These are phyloP conservation scores for Tinamus major DNA, from an alignment of 2,797 vertebrate genomes.

Conservation along the genomic window DNA sequence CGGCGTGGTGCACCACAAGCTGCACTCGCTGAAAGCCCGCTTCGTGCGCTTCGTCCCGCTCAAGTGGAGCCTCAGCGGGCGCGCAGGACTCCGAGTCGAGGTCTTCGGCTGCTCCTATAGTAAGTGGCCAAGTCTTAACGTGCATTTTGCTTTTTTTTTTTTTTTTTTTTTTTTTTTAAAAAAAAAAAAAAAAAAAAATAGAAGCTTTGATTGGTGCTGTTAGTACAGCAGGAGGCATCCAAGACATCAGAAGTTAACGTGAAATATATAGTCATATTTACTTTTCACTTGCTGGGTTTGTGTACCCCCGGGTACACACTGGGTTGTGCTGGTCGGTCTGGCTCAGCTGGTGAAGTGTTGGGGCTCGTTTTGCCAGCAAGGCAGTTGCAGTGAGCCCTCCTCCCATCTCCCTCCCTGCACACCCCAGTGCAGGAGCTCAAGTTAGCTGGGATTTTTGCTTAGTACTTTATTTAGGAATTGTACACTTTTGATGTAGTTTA, in stretches of 20 bases:
- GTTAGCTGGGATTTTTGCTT: not conserved
- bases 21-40: slow-evolving; percentile 88
- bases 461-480: not conserved
- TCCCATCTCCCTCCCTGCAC: not conserved
- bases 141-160: not conserved
- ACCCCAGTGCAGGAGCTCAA: not conserved
- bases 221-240: not conserved
- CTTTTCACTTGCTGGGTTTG: not conserved
- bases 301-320: not conserved
- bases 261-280: not conserved
- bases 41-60: slow-evolving; percentile 93
- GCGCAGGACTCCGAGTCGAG: slow-evolving; percentile 90
- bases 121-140: slow-evolving; percentile 80
- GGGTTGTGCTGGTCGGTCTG: not conserved
- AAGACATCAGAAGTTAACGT: not conserved
- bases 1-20: slow-evolving; percentile 89
- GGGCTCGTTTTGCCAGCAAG: not conserved
- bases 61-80: slow-evolving; percentile 88
- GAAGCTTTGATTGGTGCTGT: not conserved
- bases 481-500: not conserved
- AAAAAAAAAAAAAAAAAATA: not conserved
- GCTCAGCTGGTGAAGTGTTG: not conserved
- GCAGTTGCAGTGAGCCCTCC: not conserved
- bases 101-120: slow-evolving; percentile 94
- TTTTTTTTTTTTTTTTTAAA: too few relatives aligned